Evolutionary conservation across 2,797 vertebrate genomes (phyloP), one percentile per base, ranked within the genome.

Genomic region (Microctenopoma stevenorrisi): DNA sequence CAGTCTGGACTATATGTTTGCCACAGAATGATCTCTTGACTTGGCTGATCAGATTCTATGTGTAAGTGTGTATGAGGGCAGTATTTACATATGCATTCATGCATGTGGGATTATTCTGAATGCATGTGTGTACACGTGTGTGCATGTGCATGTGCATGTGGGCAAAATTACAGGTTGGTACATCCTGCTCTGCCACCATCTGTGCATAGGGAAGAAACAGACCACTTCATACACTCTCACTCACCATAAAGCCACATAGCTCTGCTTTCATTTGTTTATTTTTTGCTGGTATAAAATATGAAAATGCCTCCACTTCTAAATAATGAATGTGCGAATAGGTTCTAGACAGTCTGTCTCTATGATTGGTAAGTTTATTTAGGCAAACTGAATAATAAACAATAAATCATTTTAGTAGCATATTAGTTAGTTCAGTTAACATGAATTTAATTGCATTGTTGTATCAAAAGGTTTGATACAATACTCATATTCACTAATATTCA

Each of bases 111-210:
- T 72, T 44, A 63, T 69, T 58, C 48, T 72, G 62, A 78, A 67
- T 60, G 68, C 70, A 56, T 78, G 64, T 49, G 37, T 53, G 66
- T 71, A 57, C 57, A 28, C 63, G 56, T 67, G 64, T 55, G 5
- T 74, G 50, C 2, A 1, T 26, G 43, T 25, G 72, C 62, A 70
- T 43, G 50, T 40, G 79, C 54, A 61, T 79, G 81, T 84, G 91
- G 88, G 86, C 86, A 85, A 83, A 76, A 78, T 87, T 79, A 87
- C 83, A 89, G 88, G 85, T 90, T 76, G 76, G 80, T 89, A 91
- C 89, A 86, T 93, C 91, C 92, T 91, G 92, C 88, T 91, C 88
- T 88, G 90, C 84, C 83, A 83, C 94, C 94, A 94, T 95, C 94
- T 94, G 93, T 93, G 93, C 90, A 89, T 87, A 86, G 77, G 82